A percentile compares a stretch with the other conserved stretches of the same genome.
phyloP scores from a whole-genome alignment of 2,888 invertebrate species.

The Keiferia lycopersicella region DNA sequence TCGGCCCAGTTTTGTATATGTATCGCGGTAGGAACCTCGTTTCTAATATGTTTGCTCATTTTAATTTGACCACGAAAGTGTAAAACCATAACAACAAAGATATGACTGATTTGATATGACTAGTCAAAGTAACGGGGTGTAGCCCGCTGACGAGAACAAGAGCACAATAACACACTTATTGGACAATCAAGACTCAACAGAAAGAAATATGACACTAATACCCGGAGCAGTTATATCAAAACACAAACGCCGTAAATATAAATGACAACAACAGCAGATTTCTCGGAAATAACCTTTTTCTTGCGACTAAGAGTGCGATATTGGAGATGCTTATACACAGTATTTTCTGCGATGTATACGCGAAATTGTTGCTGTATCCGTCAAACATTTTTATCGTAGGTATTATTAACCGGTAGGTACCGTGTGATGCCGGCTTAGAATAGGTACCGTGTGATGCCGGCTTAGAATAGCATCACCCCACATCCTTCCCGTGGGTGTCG shows the following conservation, averaged over 20 bases:
- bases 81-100: too few species aligned
- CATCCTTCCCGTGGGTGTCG: too few species aligned
- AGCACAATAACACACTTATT: slow-evolving; percentile 12
- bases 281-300: slow-evolving; percentile 48
- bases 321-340: slow-evolving; percentile 52
- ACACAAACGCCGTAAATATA: slow-evolving; percentile 43
- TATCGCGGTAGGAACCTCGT: too few species aligned
- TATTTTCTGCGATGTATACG: slow-evolving; percentile 57
- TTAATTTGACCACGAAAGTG: too few species aligned
- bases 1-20: too few species aligned
- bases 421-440: too few species aligned
- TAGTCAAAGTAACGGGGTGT: too few species aligned
- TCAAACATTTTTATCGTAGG: slow-evolving; percentile 43
- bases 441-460: too few species aligned
- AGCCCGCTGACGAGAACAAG: too few species aligned
- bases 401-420: too few species aligned
- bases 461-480: too few species aligned
- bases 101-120: neutral
- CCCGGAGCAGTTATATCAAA: slow-evolving; percentile 34
- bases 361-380: slow-evolving; percentile 56
- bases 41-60: too few species aligned
- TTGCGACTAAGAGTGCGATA: slow-evolving; percentile 51
- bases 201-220: neutral
- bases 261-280: slow-evolving; percentile 46
- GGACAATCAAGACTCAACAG: neutral